Percentiles rank a stretch among this genome's conserved stretches.
Conservation (phyloP, 2,888 invertebrate genomes). For the Oligia strigilis region DNA sequence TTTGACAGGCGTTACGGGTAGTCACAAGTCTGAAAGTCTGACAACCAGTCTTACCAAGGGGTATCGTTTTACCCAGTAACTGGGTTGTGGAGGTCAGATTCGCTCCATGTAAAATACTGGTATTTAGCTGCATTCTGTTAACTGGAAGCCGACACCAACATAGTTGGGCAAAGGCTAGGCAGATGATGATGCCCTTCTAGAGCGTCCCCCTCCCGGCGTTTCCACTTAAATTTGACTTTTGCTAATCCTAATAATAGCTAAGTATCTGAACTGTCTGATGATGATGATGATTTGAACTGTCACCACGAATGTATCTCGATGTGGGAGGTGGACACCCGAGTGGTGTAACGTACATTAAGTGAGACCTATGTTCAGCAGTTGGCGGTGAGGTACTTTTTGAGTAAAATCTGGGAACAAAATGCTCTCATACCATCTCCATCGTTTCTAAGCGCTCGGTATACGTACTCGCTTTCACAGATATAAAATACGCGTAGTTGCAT, state of each 20-base stretch:
- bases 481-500: conserved; percentile 47
- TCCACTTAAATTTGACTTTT: neutral
- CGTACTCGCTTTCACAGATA: conserved; percentile 12
- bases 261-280: neutral
- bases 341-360: neutral
- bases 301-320: neutral
- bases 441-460: conserved; percentile 2
- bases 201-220: neutral
- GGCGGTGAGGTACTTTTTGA: neutral
- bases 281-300: neutral
- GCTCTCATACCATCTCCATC: neutral
- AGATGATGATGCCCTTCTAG: neutral
- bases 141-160: too few relatives aligned
- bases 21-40: too few relatives aligned
- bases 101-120: too few relatives aligned
- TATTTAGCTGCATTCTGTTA: too few relatives aligned
- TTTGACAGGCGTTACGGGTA: too few relatives aligned
- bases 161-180: too few relatives aligned
- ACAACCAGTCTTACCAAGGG: too few relatives aligned
- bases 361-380: neutral
- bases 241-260: neutral
- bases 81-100: too few relatives aligned
- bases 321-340: neutral
- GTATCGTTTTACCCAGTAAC: too few relatives aligned
- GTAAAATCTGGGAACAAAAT: neutral